Percentiles rank a stretch among this genome's conserved stretches.
Evolutionary conservation across 2,888 invertebrate genomes (phyloP).

Genomic region (Drosophila birchii): DNA sequence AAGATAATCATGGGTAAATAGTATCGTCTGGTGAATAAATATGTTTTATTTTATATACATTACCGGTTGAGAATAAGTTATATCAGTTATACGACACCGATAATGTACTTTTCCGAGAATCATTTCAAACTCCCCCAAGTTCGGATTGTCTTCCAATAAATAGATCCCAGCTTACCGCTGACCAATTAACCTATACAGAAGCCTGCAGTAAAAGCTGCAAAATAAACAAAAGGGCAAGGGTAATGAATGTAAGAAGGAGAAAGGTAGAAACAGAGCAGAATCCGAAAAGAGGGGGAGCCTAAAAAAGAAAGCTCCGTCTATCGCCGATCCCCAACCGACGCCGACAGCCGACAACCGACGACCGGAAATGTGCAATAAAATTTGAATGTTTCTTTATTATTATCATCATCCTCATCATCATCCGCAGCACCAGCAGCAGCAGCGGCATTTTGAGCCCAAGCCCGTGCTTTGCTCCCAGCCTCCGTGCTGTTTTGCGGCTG

Average conservation of each 20-base stretch:
- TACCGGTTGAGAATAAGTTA: too few species aligned
- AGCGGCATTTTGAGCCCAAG: constrained; percentile 30
- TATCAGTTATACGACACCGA: not conserved
- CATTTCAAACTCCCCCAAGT: not conserved
- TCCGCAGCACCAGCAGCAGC: constrained; percentile 63
- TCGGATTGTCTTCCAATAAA: not conserved
- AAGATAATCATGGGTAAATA: too few species aligned
- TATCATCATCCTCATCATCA: constrained; percentile 80
- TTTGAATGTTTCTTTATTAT: constrained; percentile 82
- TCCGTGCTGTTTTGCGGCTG: constrained; percentile 31
- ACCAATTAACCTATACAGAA: constrained; percentile 32
- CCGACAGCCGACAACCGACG: constrained; percentile 50
- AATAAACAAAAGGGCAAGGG: constrained; percentile 39
- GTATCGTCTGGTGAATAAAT: too few species aligned
- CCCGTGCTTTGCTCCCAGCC: constrained; percentile 47
- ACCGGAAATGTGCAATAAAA: constrained; percentile 83
- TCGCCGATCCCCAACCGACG: constrained; percentile 45
- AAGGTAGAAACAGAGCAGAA: constrained; percentile 13
- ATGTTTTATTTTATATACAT: not conserved
- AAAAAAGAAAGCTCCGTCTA: constrained; percentile 48
- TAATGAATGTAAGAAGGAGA: constrained; percentile 25
- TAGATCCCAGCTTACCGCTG: not conserved
- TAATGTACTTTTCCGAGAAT: not conserved
- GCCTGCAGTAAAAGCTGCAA: constrained; percentile 25
- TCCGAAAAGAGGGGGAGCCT: constrained; percentile 35